phyloP scores from a whole-genome alignment of 2,113 vertebrate genomes.

The Okapia johnstoni region DNA sequence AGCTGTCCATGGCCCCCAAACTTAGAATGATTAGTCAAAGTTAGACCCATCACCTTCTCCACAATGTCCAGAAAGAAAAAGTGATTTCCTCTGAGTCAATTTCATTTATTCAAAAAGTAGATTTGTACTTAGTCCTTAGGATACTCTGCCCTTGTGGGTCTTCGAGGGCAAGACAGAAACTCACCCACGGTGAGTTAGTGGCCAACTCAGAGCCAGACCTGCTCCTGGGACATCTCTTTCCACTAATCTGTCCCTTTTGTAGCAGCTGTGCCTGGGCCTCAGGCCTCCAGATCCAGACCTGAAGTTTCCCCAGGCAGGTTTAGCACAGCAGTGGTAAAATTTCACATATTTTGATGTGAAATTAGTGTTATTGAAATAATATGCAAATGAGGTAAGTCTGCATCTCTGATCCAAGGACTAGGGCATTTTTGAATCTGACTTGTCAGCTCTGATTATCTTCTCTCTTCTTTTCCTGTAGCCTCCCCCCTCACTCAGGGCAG shows the following conservation, averaged over 20 bases:
- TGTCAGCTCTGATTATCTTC: not conserved
- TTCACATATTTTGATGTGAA: not conserved
- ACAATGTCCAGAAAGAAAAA: not conserved
- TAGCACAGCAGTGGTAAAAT: not conserved
- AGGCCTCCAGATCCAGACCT: not conserved
- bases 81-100: not conserved
- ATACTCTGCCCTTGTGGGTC: not conserved
- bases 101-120: not conserved
- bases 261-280: not conserved
- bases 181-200: not conserved
- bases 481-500: not conserved
- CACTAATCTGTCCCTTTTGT: not conserved
- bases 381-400: not conserved
- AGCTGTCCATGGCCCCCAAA: not conserved
- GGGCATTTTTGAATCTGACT: not conserved
- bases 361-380: slow-evolving; percentile 5
- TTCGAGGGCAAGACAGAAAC: not conserved
- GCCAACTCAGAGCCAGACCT: not conserved
- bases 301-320: not conserved
- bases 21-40: not conserved
- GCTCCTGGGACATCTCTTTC: not conserved
- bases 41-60: not conserved
- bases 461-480: not conserved
- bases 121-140: not conserved
- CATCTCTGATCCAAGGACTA: not conserved